Evolutionary conservation across 2,797 vertebrate genomes (phyloP), one percentile per base, ranked within the genome.

Genomic region (Chaetodon trifasciatus): DNA sequence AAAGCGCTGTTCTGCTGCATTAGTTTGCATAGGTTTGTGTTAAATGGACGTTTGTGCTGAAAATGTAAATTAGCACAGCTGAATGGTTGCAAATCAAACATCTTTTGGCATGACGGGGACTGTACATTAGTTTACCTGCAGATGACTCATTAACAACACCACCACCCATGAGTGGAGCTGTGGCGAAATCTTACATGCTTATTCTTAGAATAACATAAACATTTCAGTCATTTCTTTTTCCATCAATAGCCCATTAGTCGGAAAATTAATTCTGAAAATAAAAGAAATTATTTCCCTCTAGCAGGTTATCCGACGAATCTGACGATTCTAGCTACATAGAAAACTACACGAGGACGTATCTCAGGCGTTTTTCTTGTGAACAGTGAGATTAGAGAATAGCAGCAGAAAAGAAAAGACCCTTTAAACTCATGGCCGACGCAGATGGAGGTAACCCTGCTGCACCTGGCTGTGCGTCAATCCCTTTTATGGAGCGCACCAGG

Each of bases 21-120:
- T 94, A 93, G 94, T 92, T 92, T 87, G 93, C 93, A 94, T 93
- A 92, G 75, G 87, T 77, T 19, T 64, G 28, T 70, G 50, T 56
- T 83, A 95, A 94, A 94, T 86, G 91, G 88, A 93, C 42, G 87
- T 62, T 83, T 85, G 78, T 83, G 93, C 90, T 89, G 86, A 87
- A 85, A 90, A 71, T 61, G 61, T 65, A 85, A 88, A 78, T 69
- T 60, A 55, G 32, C 24, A 84, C 3, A n/a, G n/a, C 13, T 9
- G 52, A 35, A 8, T 62, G 40, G 19, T 11, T 53, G 46, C 47
- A 71, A 70, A 61, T 56, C 55, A 63, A 40, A 66, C 39, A 62
- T 5, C 12, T 28, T 32, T 44, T 50, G 57, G n/a, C 17, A n/a
- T 8, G 12, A 5, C 1, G 46, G 24, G 19, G 21, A 42, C 52